Percentiles rank a stretch among this genome's conserved stretches.
phyloP scores from a whole-genome alignment of 2,113 vertebrate species.

The Panurus biarmicus region DNA sequence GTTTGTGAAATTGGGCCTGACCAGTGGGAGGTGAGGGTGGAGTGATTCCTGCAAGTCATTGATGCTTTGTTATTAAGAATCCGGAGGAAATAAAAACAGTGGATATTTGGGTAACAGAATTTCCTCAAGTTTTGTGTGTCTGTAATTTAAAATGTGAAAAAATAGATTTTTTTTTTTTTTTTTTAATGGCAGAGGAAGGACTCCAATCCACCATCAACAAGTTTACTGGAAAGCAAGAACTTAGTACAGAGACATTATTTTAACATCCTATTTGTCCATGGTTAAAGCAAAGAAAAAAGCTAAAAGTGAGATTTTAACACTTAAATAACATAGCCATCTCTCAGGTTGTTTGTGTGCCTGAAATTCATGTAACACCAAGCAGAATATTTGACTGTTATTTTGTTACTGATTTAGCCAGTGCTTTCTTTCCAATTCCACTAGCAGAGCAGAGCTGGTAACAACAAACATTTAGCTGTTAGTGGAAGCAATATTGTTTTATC shows the following conservation, averaged over 20 bases:
- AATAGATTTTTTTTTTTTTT: too few relatives aligned
- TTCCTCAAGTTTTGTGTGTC: constrained; percentile 24
- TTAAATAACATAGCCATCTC: not conserved
- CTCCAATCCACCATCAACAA: not conserved
- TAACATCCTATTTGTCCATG: not conserved
- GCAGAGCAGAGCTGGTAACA: not conserved
- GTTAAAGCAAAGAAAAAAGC: not conserved
- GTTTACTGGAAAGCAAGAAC: not conserved
- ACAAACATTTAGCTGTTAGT: not conserved
- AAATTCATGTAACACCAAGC: not conserved
- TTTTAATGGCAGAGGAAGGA: not conserved
- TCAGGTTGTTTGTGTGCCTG: not conserved
- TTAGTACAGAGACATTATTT: not conserved
- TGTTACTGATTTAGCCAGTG: not conserved
- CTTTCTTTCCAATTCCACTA: not conserved
- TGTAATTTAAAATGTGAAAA: constrained; percentile 13
- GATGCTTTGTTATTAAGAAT: constrained; percentile 56
- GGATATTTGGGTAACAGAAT: constrained; percentile 48
- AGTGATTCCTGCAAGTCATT: constrained; percentile 50
- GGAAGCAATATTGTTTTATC: not conserved
- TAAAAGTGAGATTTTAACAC: not conserved
- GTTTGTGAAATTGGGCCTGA: constrained; percentile 4
- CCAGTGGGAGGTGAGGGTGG: constrained; percentile 53
- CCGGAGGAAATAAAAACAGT: constrained; percentile 54
- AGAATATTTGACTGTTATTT: not conserved